Evolutionary conservation across 2,113 vertebrate species (phyloP).

Genomic region (Anthoscopus minutus): DNA sequence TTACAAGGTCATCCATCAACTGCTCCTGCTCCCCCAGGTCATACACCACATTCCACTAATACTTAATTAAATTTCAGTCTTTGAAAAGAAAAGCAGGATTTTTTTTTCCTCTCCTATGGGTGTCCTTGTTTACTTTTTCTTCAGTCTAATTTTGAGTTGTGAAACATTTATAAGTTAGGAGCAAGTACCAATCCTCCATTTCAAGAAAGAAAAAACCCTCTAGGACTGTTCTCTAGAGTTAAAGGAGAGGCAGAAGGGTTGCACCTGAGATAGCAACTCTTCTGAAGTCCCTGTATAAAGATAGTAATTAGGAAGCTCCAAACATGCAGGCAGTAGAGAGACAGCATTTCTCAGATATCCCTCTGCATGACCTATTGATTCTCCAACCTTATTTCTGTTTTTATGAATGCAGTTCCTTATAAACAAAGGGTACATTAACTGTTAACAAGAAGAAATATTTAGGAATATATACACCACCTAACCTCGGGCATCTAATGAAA

Average conservation of each 20-base stretch:
- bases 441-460: neutral
- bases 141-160: neutral
- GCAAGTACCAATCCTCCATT: neutral
- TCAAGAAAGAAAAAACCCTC: neutral
- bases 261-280: neutral
- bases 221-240: neutral
- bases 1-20: neutral
- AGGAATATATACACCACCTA: neutral
- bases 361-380: neutral
- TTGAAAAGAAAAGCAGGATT: neutral
- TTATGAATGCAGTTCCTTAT: neutral
- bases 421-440: neutral
- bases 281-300: neutral
- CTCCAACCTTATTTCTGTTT: neutral
- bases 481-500: neutral
- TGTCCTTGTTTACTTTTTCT: neutral
- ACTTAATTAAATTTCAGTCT: conserved; percentile 18
- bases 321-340: neutral
- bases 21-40: neutral
- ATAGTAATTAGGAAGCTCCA: neutral
- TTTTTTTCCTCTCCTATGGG: neutral
- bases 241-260: neutral
- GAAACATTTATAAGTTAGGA: conserved; percentile 23
- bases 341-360: neutral
- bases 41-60: neutral